A percentile compares a stretch with the other conserved stretches of the same genome.
phyloP scores from a whole-genome alignment of 2,797 vertebrate species.

The Micromesistius poutassou region DNA sequence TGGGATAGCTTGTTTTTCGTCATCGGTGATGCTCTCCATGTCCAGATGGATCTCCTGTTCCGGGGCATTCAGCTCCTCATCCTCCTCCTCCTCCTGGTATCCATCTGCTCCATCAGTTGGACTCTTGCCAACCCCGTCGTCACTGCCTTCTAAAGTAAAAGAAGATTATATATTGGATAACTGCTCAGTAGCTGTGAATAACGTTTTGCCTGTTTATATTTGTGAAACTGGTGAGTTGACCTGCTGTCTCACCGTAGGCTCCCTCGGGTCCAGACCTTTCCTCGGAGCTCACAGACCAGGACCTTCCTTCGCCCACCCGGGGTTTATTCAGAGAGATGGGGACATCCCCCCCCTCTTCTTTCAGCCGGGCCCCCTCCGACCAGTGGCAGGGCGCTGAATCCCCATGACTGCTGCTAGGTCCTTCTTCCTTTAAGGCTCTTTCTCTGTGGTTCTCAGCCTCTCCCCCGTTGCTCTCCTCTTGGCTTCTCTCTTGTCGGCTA shows the following conservation, averaged over 20 bases:
- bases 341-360: not conserved
- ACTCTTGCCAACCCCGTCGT: slow-evolving; percentile 19
- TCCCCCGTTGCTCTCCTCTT: not conserved
- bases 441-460: not conserved
- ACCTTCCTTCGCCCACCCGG: not conserved
- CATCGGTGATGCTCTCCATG: slow-evolving; percentile 80
- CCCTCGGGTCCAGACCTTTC: not conserved
- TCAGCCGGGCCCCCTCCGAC: not conserved
- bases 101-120: slow-evolving; percentile 23
- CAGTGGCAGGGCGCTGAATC: not conserved
- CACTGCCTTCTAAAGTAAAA: slow-evolving; percentile 30
- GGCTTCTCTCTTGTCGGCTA: slow-evolving; percentile 10
- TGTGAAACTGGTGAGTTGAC: not conserved
- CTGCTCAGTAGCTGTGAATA: not conserved
- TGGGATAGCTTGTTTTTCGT: slow-evolving; percentile 95
- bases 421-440: not conserved
- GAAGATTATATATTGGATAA: not conserved
- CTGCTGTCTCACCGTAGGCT: not conserved
- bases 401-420: not conserved
- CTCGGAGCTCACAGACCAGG: not conserved
- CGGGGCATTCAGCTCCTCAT: slow-evolving; percentile 85
- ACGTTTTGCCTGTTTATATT: not conserved
- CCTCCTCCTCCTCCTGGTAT: slow-evolving; percentile 60
- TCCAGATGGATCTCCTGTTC: slow-evolving; percentile 89
- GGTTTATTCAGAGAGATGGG: not conserved